phyloP scores from a whole-genome alignment of 2,113 vertebrate species.

The Furnarius figulus region DNA sequence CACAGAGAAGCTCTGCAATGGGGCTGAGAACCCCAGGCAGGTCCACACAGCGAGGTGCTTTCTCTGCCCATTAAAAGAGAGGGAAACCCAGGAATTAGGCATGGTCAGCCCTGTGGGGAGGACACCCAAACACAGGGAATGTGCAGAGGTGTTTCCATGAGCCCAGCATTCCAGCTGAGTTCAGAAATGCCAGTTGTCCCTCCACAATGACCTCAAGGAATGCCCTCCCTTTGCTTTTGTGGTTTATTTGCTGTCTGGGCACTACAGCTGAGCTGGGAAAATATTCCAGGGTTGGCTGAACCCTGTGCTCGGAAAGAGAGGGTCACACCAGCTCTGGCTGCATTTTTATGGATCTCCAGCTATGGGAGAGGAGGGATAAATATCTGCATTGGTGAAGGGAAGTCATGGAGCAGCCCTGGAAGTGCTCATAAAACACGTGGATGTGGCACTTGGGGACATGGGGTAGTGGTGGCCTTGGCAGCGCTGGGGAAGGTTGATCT shows the following conservation, averaged over 20 bases:
- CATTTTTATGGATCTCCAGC: background rate
- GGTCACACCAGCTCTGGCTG: background rate
- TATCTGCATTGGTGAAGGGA: background rate
- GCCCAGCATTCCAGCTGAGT: background rate
- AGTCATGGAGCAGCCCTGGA: background rate
- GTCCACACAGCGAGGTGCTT: background rate
- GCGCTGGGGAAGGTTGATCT: background rate
- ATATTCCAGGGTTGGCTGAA: background rate
- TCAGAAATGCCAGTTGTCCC: background rate
- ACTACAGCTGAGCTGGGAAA: background rate
- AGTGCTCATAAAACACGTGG: background rate
- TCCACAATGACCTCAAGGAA: background rate
- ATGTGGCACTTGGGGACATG: background rate
- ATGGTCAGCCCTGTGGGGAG: background rate
- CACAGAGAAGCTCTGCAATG: background rate
- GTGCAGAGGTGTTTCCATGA: background rate
- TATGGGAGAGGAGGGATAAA: background rate
- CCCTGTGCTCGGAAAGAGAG: fast-evolving
- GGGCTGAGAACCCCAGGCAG: background rate
- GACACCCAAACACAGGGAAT: background rate
- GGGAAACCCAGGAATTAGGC: background rate
- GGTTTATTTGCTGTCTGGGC: conserved; percentile 19
- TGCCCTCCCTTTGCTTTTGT: background rate
- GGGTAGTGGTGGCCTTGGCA: background rate
- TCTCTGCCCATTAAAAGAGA: background rate